Conservation (phyloP, 2,888 invertebrate genomes). For the Enchytraeus crypticus region DNA sequence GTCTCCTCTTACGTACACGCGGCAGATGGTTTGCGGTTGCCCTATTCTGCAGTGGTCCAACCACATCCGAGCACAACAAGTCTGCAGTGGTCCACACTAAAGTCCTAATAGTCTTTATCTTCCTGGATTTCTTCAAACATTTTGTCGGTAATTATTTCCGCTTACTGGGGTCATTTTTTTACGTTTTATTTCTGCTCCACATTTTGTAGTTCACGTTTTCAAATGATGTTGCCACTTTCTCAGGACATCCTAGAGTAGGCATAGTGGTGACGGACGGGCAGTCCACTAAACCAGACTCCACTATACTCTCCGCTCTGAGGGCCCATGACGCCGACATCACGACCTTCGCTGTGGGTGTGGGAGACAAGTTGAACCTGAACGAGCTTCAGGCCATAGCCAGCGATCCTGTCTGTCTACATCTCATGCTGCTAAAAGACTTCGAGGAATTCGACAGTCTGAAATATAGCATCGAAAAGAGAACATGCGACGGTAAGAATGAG, state of each 20-base stretch:
- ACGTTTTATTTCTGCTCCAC: too few species aligned
- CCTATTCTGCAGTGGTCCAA: too few species aligned
- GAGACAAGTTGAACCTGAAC: constrained; percentile 7
- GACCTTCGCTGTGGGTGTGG: constrained; percentile 20
- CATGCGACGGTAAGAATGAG: constrained; percentile 26
- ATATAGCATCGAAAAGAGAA: constrained; percentile 16
- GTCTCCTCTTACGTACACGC: too few species aligned
- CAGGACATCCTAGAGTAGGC: constrained; percentile 13
- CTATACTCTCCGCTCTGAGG: constrained; percentile 9
- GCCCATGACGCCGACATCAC: constrained; percentile 21
- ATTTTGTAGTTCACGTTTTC: too few species aligned
- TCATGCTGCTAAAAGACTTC: constrained; percentile 18
- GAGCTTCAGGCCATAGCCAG: constrained; percentile 21
- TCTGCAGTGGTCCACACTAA: too few species aligned
- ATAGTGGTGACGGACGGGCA: constrained; percentile 24
- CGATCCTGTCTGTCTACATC: constrained; percentile 19
- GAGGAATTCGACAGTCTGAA: constrained; percentile 19
- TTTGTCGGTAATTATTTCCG: too few species aligned
- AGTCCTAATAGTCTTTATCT: too few species aligned
- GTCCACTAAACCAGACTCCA: constrained; percentile 8
- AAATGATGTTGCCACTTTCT: not conserved
- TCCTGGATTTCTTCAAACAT: too few species aligned
- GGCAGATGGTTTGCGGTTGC: too few species aligned
- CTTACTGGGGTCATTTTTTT: too few species aligned
- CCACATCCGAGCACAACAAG: too few species aligned